phyloP scores from a whole-genome alignment of 1,140 invertebrate genomes.

The Dryas iulia region DNA sequence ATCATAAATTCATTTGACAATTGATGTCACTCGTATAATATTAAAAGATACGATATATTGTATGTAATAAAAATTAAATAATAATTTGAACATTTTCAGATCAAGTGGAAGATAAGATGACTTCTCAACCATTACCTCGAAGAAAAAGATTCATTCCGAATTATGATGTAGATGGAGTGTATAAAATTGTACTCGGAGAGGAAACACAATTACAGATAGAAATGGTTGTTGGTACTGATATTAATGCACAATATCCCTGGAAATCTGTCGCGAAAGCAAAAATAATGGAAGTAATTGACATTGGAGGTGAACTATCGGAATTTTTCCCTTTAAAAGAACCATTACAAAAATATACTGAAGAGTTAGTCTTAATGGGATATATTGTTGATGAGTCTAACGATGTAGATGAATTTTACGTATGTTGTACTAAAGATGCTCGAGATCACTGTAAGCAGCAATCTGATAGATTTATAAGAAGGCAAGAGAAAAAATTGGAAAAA shows the following conservation, averaged over 20 bases:
- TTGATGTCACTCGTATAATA: conserved; percentile 1
- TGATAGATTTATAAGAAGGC: conserved; percentile 66
- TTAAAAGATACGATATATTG: neutral
- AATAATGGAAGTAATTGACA: conserved; percentile 81
- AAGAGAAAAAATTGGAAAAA: conserved; percentile 83
- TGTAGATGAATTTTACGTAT: conserved; percentile 86
- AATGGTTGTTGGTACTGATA: conserved; percentile 78
- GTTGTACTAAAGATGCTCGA: conserved; percentile 82
- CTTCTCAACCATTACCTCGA: conserved; percentile 47
- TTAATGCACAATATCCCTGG: conserved; percentile 88
- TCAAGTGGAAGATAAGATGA: conserved; percentile 38
- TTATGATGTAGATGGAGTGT: conserved; percentile 73
- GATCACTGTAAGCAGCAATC: conserved; percentile 82
- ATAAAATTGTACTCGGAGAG: conserved; percentile 59
- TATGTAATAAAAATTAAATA: conserved; percentile 3
- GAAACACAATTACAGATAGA: conserved; percentile 77
- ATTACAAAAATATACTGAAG: conserved; percentile 78
- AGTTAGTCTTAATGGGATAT: conserved; percentile 85
- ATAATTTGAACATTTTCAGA: conserved; percentile 25
- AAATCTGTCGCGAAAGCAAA: conserved; percentile 82
- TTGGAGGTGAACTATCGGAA: conserved; percentile 78
- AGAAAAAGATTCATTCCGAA: conserved; percentile 70
- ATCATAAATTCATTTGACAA: neutral
- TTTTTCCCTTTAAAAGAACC: conserved; percentile 80
- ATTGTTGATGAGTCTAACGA: conserved; percentile 82